phyloP scores from a whole-genome alignment of 2,113 vertebrate genomes.

The Cathartes aura region DNA sequence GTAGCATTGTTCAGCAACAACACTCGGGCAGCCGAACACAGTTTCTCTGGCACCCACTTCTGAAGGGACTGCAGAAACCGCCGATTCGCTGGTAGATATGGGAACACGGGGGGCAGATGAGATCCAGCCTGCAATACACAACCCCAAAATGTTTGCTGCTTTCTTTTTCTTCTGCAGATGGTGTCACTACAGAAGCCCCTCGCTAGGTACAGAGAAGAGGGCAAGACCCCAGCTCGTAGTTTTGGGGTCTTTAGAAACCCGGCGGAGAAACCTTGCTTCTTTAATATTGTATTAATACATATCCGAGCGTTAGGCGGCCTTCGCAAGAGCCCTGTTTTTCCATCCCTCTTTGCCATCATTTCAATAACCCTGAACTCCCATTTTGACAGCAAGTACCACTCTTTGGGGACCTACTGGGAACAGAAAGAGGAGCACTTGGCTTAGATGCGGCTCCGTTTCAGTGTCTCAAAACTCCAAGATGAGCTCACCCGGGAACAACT shows the following conservation, averaged over 20 bases:
- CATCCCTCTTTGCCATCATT: not conserved
- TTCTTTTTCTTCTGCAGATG: not conserved
- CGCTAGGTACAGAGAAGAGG: not conserved
- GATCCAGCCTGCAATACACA: rapidly evolving
- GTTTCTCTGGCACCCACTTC: not conserved
- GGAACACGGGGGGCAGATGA: not conserved
- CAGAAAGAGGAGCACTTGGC: not conserved
- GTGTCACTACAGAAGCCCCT: not conserved
- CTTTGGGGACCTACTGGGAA: not conserved
- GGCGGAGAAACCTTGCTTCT: not conserved
- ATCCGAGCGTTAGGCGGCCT: rapidly evolving
- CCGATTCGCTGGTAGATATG: rapidly evolving
- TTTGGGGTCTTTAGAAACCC: not conserved
- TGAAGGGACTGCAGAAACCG: not conserved
- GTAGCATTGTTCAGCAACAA: not conserved
- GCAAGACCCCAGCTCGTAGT: rapidly evolving
- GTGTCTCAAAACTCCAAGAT: not conserved
- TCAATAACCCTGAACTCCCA: not conserved
- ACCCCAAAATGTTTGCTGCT: not conserved
- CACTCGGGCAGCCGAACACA: rapidly evolving
- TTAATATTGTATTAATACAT: not conserved
- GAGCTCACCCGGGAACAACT: not conserved
- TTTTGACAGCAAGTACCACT: not conserved
- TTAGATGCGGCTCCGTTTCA: not conserved
- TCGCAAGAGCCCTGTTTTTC: no score